Evolutionary conservation across 37 sponge, comb jelly and placozoan genomes (phyloP).

Genomic region (Haliclona indistincta): DNA sequence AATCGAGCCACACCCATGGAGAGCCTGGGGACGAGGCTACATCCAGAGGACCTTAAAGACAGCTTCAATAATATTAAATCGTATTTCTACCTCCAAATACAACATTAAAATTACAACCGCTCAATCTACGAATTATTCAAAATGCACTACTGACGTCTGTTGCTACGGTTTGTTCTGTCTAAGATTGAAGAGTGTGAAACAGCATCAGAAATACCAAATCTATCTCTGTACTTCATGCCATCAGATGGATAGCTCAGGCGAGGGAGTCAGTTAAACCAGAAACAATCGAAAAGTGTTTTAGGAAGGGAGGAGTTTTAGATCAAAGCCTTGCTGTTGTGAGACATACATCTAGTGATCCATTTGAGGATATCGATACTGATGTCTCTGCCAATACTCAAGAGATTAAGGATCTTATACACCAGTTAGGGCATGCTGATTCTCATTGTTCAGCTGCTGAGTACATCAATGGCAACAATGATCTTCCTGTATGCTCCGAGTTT

Average conservation of each 20-base stretch:
- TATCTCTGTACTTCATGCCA: neutral
- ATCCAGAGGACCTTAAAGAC: too few species aligned
- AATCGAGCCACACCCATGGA: too few species aligned
- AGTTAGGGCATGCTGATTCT: constrained; percentile 9
- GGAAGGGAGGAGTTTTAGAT: constrained; percentile 38
- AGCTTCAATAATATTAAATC: too few species aligned
- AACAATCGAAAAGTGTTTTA: constrained; percentile 54
- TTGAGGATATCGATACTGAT: constrained; percentile 8
- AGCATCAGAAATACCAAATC: constrained; percentile 42
- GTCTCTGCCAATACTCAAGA: neutral
- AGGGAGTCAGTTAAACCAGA: constrained; percentile 13
- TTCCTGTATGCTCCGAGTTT: constrained; percentile 32
- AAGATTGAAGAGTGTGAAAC: constrained; percentile 58
- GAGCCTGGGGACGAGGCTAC: too few species aligned
- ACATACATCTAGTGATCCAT: neutral
- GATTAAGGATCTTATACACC: constrained; percentile 1
- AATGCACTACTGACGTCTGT: constrained; percentile 2
- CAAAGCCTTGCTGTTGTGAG: constrained; percentile 3
- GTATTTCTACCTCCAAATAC: too few species aligned
- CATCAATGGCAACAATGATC: constrained; percentile 26
- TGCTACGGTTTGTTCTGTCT: constrained; percentile 28
- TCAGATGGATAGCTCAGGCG: constrained; percentile 21
- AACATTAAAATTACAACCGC: constrained; percentile 15
- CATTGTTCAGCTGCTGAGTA: constrained; percentile 24
- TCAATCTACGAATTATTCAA: constrained; percentile 31